These are phyloP conservation scores for Dusona sp. DNA, from an alignment of 2,888 invertebrate species.

Conservation along the genomic window DNA sequence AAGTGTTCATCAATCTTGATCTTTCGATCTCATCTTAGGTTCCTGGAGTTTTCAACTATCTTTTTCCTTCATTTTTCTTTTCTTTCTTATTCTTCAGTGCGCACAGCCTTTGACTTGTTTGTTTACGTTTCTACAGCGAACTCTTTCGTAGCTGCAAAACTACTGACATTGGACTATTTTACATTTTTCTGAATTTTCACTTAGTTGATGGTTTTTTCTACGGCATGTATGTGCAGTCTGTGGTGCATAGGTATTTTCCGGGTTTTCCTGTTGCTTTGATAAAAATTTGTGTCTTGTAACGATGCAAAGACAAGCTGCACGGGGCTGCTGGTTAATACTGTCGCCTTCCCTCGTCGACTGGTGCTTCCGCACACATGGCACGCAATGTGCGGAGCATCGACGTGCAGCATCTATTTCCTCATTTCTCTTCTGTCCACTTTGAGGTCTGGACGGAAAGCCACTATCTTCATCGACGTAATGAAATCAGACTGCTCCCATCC, in stretches of 20 bases:
- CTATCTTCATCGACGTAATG: conserved; percentile 24
- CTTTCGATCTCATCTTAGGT: background rate
- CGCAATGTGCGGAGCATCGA: conserved; percentile 8
- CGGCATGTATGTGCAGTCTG: background rate
- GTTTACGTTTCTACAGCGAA: background rate
- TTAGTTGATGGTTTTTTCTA: background rate
- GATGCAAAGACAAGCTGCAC: conserved; percentile 6
- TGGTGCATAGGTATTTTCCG: background rate
- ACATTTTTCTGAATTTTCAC: background rate
- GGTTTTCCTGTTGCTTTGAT: background rate
- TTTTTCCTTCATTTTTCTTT: background rate
- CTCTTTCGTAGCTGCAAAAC: background rate
- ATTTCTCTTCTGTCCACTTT: conserved; percentile 33
- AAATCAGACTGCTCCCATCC: conserved; percentile 19
- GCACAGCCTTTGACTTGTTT: background rate
- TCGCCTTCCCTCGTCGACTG: conserved; percentile 28
- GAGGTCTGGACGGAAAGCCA: conserved; percentile 20
- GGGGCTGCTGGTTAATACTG: conserved; percentile 58
- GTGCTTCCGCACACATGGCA: background rate
- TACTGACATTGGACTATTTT: background rate
- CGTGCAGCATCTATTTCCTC: conserved; percentile 21
- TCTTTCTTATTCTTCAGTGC: background rate
- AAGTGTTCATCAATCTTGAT: background rate
- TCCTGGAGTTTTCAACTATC: background rate
- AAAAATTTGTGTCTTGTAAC: conserved; percentile 7